phyloP scores from a whole-genome alignment of 2,797 vertebrate genomes.

The Morelia viridis region DNA sequence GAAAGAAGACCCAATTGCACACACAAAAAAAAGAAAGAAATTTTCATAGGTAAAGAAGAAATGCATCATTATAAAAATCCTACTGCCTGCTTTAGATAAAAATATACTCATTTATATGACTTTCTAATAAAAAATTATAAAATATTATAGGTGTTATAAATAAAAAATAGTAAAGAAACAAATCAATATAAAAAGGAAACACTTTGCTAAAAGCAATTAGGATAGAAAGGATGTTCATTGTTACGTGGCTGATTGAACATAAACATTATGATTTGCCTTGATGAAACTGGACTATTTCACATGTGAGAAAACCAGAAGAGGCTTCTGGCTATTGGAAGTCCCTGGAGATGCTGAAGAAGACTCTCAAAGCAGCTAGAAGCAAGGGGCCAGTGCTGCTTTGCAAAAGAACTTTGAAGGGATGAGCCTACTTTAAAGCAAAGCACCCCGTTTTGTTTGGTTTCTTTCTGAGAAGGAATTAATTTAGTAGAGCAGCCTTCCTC shows the following conservation, averaged over 20 bases:
- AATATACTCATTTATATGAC: neutral
- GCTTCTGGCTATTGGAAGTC: no score
- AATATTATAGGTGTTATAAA: neutral
- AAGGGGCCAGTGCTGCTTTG: no score
- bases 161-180: neutral
- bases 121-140: neutral
- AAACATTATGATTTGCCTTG: neutral
- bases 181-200: no score
- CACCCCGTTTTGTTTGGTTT: no score
- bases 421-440: no score
- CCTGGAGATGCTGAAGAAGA: no score
- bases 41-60: neutral
- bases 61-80: neutral
- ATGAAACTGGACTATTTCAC: neutral
- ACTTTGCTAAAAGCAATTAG: neutral
- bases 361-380: no score
- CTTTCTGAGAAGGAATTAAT: no score
- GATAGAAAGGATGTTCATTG: neutral
- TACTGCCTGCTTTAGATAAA: neutral
- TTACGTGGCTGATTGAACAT: neutral
- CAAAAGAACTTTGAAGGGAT: no score
- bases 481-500: no score
- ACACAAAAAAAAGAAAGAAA: neutral
- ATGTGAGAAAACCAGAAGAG: no score
- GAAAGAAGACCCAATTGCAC: slow-evolving; percentile 46